phyloP scores from a whole-genome alignment of 2,888 invertebrate species.

The Carpatolechia fugitivella region DNA sequence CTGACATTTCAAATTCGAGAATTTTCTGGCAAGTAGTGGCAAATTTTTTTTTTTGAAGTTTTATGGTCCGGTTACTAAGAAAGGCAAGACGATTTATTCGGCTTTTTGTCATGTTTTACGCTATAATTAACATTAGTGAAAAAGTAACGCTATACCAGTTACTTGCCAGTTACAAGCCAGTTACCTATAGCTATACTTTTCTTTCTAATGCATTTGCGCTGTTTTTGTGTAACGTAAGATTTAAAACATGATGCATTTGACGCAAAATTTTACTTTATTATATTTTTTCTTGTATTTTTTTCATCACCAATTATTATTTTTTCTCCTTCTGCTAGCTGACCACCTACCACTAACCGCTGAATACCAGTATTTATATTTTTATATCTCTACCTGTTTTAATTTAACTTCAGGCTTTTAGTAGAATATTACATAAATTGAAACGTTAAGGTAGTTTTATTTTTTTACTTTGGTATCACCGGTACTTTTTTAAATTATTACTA shows the following conservation, averaged over 20 bases:
- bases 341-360: too few species aligned
- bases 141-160: conserved; percentile 4
- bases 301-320: too few species aligned
- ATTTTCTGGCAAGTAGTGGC: conserved; percentile 53
- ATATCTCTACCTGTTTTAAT: too few species aligned
- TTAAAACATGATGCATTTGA: not conserved
- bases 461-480: not conserved
- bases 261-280: not conserved
- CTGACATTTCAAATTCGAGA: conserved; percentile 73
- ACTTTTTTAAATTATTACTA: conserved; percentile 1
- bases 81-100: too few species aligned
- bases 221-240: not conserved
- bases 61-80: too few species aligned
- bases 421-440: not conserved
- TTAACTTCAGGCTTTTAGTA: not conserved
- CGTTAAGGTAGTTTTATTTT: not conserved
- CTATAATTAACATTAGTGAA: not conserved
- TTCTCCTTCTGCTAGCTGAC: too few species aligned
- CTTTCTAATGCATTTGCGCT: not conserved
- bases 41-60: not conserved
- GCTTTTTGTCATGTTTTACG: not conserved
- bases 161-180: too few species aligned
- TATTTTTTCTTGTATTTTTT: too few species aligned
- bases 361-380: too few species aligned
- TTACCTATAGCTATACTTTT: too few species aligned